Conservation (phyloP, 2,888 invertebrate species). For the Sarcophaga carnaria region DNA sequence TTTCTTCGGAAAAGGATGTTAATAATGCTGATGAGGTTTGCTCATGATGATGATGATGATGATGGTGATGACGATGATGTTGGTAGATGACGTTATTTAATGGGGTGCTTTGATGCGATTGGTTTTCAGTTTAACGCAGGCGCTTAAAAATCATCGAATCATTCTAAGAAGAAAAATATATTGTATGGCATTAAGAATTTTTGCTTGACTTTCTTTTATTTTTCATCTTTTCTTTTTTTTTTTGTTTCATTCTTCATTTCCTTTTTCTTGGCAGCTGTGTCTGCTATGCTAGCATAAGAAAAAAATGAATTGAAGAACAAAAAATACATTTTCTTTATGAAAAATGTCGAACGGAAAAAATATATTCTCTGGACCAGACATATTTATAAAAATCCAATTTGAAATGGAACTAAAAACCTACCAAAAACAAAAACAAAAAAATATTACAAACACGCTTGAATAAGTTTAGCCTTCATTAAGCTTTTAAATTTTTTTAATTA, state of each 20-base stretch:
- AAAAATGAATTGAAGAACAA: slow-evolving; percentile 31
- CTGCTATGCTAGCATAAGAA: slow-evolving; percentile 7
- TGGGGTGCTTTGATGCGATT: slow-evolving; percentile 83
- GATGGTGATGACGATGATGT: slow-evolving; percentile 73
- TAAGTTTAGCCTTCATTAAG: background rate
- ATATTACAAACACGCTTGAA: background rate
- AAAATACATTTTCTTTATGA: background rate
- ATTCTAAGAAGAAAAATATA: slow-evolving; percentile 79
- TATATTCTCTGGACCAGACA: background rate
- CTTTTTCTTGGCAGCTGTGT: slow-evolving; percentile 47
- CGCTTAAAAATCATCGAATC: slow-evolving; percentile 83
- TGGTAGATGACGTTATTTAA: slow-evolving; percentile 82
- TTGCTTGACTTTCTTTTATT: slow-evolving; percentile 27
- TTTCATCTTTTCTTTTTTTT: slow-evolving; percentile 45
- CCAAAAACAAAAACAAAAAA: background rate
- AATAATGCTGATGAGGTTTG: slow-evolving; percentile 69
- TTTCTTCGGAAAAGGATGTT: slow-evolving; percentile 53
- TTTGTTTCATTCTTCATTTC: slow-evolving; percentile 46
- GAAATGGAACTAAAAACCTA: background rate
- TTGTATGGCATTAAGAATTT: slow-evolving; percentile 65
- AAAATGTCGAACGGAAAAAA: slow-evolving; percentile 42
- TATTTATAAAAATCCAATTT: background rate
- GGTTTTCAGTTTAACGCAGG: slow-evolving; percentile 83
- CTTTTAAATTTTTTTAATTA: background rate
- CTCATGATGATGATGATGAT: slow-evolving; percentile 66